These are phyloP conservation scores for Epinotia ramella DNA, from an alignment of 2,888 invertebrate species.

Conservation along the genomic window DNA sequence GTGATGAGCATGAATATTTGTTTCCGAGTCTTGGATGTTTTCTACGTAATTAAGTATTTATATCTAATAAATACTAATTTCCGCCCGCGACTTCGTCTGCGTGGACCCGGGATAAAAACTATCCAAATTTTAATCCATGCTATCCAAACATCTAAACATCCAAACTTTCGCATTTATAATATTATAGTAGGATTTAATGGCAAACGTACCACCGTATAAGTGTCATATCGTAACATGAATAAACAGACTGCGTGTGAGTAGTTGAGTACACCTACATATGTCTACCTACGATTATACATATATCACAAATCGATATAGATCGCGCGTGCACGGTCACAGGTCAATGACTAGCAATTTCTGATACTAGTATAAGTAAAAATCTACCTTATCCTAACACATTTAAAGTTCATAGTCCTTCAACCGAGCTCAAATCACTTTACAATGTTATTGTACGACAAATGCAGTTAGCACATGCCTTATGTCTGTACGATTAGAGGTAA, in stretches of 20 bases:
- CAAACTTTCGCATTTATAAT: too few species aligned
- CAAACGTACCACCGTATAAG: not conserved
- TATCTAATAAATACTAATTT: too few species aligned
- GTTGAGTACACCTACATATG: too few species aligned
- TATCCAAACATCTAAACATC: too few species aligned
- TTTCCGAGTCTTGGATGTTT: too few species aligned
- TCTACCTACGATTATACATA: constrained; percentile 7
- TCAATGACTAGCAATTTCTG: constrained; percentile 30
- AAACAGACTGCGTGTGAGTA: not conserved
- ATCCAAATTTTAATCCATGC: too few species aligned
- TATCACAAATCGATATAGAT: constrained; percentile 16
- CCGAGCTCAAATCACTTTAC: not conserved
- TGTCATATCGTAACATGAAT: not conserved
- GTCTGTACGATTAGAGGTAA: not conserved
- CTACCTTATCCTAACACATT: not conserved
- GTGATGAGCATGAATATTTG: too few species aligned
- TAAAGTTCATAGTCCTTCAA: constrained; percentile 16
- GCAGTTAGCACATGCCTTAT: not conserved
- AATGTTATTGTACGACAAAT: not conserved
- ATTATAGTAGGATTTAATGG: too few species aligned
- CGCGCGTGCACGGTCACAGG: constrained; percentile 33
- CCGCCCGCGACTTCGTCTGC: too few species aligned
- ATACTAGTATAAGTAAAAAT: not conserved
- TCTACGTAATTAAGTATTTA: too few species aligned
- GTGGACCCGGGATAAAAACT: too few species aligned